Evolutionary conservation across 2,888 invertebrate genomes (phyloP).

Genomic region (Rhagium mordax): DNA sequence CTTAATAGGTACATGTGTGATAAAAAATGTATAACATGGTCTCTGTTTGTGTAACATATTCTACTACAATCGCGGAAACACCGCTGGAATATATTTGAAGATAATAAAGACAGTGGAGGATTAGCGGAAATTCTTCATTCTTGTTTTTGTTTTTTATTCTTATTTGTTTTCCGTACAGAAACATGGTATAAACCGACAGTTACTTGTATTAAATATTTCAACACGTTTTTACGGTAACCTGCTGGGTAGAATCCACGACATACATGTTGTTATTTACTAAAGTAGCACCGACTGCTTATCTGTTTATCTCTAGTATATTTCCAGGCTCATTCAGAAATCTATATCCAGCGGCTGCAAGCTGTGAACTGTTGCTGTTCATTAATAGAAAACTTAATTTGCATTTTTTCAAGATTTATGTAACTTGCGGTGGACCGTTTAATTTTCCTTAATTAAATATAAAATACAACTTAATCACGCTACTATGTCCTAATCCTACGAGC

Average conservation of each 20-base stretch:
- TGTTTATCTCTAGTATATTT: neutral
- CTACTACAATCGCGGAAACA: neutral
- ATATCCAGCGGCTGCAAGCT: neutral
- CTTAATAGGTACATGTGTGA: no score
- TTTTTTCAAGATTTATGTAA: neutral
- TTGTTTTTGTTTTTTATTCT: neutral
- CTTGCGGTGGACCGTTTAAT: neutral
- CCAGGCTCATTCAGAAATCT: neutral
- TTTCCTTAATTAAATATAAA: neutral
- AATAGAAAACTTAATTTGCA: constrained; percentile 1
- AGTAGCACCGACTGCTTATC: neutral
- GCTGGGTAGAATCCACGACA: constrained; percentile 1
- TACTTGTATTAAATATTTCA: constrained; percentile 28
- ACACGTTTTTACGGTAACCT: constrained; percentile 12
- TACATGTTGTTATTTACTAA: constrained; percentile 8
- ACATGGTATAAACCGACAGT: constrained; percentile 4
- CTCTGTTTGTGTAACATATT: neutral
- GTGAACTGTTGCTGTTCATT: neutral
- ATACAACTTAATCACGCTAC: neutral
- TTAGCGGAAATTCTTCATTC: neutral
- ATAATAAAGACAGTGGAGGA: neutral
- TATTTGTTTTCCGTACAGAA: neutral
- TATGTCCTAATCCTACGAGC: neutral
- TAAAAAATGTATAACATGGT: neutral
- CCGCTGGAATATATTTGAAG: neutral